Conservation (phyloP, 2,113 vertebrate species). For the Antechinus flavipes region DNA sequence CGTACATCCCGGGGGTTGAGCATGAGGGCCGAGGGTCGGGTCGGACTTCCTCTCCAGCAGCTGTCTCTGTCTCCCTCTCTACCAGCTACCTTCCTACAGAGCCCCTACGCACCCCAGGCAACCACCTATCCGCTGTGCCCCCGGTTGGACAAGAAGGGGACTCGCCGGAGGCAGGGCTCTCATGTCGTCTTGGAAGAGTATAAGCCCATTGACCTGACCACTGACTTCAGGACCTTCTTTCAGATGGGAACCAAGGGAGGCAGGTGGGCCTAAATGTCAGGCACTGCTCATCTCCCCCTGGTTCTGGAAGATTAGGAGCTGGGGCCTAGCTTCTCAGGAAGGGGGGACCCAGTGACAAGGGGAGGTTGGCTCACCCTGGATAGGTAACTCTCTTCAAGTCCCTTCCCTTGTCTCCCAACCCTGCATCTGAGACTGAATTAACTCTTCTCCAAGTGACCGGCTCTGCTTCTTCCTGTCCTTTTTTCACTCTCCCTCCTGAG, state of each 20-base stretch:
- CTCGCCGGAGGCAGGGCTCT: constrained; percentile 45
- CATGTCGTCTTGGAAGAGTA: constrained; percentile 26
- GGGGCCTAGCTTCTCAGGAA: neutral
- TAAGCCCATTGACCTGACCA: neutral
- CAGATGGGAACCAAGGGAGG: constrained; percentile 58
- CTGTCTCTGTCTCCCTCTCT: neutral
- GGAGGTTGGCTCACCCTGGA: neutral
- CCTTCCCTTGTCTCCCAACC: neutral
- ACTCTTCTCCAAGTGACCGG: neutral
- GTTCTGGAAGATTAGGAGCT: neutral
- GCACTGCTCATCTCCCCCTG: neutral
- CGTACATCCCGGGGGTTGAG: neutral
- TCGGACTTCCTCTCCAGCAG: neutral
- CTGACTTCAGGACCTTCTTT: constrained; percentile 25
- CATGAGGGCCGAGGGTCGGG: neutral
- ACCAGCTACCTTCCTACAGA: constrained; percentile 66
- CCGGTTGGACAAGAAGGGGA: constrained; percentile 27
- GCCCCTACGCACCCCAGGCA: constrained; percentile 65
- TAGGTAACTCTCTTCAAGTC: neutral
- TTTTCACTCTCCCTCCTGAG: neutral
- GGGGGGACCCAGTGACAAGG: neutral
- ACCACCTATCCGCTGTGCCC: constrained; percentile 63
- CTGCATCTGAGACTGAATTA: neutral
- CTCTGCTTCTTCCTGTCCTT: neutral
- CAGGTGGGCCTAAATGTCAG: constrained; percentile 49